phyloP scores from a whole-genome alignment of 2,888 invertebrate genomes.

The Dorcus parallelipipedus region DNA sequence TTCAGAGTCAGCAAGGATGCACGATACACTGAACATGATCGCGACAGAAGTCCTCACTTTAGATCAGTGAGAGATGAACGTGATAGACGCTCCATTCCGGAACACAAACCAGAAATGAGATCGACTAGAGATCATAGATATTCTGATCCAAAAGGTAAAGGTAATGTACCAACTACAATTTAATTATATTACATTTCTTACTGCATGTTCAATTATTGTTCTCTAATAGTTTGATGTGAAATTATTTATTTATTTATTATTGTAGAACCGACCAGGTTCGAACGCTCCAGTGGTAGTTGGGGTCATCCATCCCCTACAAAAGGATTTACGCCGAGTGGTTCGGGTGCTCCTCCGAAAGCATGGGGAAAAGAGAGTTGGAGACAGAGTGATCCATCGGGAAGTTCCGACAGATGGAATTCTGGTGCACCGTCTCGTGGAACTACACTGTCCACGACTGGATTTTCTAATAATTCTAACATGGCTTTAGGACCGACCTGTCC shows the following conservation, averaged over 20 bases:
- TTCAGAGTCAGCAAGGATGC: conserved; percentile 31
- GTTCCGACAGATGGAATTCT: conserved; percentile 32
- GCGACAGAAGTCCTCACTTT: conserved; percentile 42
- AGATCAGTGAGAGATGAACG: conserved; percentile 35
- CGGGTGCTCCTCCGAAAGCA: conserved; percentile 21
- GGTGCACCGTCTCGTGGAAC: conserved; percentile 23
- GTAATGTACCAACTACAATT: conserved; percentile 8
- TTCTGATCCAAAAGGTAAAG: conserved; percentile 27
- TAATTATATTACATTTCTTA: conserved; percentile 1
- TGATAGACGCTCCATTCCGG: conserved; percentile 33
- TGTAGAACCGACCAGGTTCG: conserved; percentile 34
- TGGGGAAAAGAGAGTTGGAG: conserved; percentile 31
- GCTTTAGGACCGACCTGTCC: conserved; percentile 39
- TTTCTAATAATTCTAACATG: conserved; percentile 35
- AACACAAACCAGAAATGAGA: conserved; percentile 33
- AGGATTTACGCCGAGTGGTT: conserved; percentile 18
- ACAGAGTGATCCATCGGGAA: conserved; percentile 18
- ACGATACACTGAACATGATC: conserved; percentile 35
- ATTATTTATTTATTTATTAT: neutral
- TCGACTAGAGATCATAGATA: conserved; percentile 48
- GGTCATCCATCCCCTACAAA: conserved; percentile 25
- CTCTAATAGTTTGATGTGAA: neutral
- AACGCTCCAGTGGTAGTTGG: conserved; percentile 29
- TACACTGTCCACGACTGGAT: conserved; percentile 25
- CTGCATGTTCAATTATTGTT: neutral